Evolutionary conservation across 2,888 invertebrate genomes (phyloP).

Genomic region (Furcula furcula): DNA sequence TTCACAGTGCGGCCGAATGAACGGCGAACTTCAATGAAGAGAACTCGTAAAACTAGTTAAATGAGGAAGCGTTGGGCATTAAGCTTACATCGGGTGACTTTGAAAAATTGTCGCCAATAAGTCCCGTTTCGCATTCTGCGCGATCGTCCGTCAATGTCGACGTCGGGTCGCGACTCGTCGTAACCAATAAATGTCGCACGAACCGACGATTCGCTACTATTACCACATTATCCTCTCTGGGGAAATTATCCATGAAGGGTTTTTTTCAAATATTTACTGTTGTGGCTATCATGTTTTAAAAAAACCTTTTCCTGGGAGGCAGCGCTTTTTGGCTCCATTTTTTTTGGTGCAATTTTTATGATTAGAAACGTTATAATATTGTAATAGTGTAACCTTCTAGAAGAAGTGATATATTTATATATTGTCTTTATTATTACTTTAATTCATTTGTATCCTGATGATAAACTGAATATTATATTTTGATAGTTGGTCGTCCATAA

Average conservation of each 20-base stretch:
- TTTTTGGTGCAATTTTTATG: too few relatives aligned
- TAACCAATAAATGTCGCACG: slow-evolving; percentile 58
- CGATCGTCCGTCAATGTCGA: slow-evolving; percentile 70
- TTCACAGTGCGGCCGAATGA: slow-evolving; percentile 9
- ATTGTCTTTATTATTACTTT: too few relatives aligned
- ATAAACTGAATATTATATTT: too few relatives aligned
- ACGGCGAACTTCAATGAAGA: slow-evolving; percentile 14
- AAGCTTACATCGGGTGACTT: slow-evolving; percentile 52
- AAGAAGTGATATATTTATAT: too few relatives aligned
- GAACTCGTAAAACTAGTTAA: slow-evolving; percentile 44
- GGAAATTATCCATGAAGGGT: slow-evolving; percentile 11
- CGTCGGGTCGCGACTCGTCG: slow-evolving; percentile 38
- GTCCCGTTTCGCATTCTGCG: slow-evolving; percentile 62
- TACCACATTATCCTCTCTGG: slow-evolving; percentile 22
- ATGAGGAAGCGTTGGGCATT: slow-evolving; percentile 41
- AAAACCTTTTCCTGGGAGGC: too few relatives aligned
- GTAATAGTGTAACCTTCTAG: too few relatives aligned
- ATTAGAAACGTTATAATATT: too few relatives aligned
- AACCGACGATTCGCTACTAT: slow-evolving; percentile 27
- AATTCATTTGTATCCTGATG: too few relatives aligned
- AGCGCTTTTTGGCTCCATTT: too few relatives aligned
- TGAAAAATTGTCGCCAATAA: slow-evolving; percentile 73
- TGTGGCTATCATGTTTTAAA: too few relatives aligned
- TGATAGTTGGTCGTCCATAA: too few relatives aligned
- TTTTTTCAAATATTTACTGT: not conserved